Percentiles rank a stretch among this genome's conserved stretches.
These are phyloP conservation scores for Acrocephalus arundinaceus DNA, from an alignment of 2,113 vertebrate species.

Conservation along the genomic window DNA sequence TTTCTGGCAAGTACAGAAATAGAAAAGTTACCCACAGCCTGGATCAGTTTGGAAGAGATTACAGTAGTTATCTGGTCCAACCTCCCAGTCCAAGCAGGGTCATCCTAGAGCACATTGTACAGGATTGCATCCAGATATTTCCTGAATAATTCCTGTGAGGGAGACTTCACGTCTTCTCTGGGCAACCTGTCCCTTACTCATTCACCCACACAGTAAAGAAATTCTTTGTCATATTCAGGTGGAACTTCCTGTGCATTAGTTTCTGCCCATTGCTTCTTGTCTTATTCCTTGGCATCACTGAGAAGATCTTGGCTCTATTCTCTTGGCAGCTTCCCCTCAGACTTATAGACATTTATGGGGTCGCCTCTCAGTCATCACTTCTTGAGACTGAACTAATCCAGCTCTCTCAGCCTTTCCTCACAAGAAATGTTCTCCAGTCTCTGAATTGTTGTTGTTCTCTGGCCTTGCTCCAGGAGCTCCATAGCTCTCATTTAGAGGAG, in stretches of 20 bases:
- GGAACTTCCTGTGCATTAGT: neutral
- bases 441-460: neutral
- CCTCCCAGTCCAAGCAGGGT: neutral
- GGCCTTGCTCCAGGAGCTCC: neutral
- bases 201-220: neutral
- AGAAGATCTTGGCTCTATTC: neutral
- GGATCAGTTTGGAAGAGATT: neutral
- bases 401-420: neutral
- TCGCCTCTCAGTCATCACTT: neutral
- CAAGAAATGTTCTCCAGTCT: neutral
- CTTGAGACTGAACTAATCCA: neutral
- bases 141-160: neutral
- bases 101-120: neutral
- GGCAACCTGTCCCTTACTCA: neutral
- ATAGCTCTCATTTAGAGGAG: neutral
- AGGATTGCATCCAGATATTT: neutral
- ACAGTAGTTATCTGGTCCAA: neutral
- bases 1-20: neutral
- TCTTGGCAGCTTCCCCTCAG: neutral
- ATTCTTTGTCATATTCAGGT: neutral
- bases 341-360: too few relatives aligned
- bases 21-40: neutral
- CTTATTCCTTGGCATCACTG: neutral
- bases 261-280: neutral
- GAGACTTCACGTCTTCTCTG: neutral